phyloP scores from a whole-genome alignment of 1,140 invertebrate species.

The Cephus cinctus region DNA sequence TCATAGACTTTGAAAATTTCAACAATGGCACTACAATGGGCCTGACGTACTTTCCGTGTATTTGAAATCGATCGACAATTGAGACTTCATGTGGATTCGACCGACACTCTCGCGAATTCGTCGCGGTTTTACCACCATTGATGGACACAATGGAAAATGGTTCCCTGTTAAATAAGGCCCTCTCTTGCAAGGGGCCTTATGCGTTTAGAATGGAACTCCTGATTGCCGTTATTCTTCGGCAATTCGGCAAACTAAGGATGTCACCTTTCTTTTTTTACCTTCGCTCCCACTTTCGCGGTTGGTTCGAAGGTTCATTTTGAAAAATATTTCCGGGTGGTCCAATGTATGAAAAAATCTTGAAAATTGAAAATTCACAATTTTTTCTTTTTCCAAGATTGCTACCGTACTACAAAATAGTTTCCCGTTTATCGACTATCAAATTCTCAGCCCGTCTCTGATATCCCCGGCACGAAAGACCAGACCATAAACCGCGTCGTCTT shows the following conservation, averaged over 20 bases:
- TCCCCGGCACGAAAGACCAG: too few relatives aligned
- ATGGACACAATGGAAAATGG: too few relatives aligned
- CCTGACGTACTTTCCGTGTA: slow-evolving; percentile 2
- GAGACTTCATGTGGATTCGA: slow-evolving; percentile 23
- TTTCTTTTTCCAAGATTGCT: too few relatives aligned
- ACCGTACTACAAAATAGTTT: too few relatives aligned
- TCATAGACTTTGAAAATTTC: background rate
- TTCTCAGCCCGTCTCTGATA: too few relatives aligned
- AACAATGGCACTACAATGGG: background rate
- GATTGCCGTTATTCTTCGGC: background rate
- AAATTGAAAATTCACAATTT: too few relatives aligned
- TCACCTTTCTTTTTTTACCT: background rate
- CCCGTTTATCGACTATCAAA: too few relatives aligned
- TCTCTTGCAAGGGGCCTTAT: too few relatives aligned
- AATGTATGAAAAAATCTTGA: background rate
- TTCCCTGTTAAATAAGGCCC: too few relatives aligned
- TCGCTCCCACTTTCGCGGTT: background rate
- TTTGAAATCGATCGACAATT: slow-evolving; percentile 20
- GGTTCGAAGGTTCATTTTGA: background rate
- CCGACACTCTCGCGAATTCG: slow-evolving; percentile 4
- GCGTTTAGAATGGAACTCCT: background rate
- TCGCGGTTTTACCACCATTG: too few relatives aligned
- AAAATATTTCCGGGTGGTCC: background rate
- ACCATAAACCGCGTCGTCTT: too few relatives aligned
- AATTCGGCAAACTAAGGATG: background rate